A percentile compares a stretch with the other conserved stretches of the same genome.
Conservation (phyloP, 2,888 invertebrate species). For the Pollenia angustigena region DNA sequence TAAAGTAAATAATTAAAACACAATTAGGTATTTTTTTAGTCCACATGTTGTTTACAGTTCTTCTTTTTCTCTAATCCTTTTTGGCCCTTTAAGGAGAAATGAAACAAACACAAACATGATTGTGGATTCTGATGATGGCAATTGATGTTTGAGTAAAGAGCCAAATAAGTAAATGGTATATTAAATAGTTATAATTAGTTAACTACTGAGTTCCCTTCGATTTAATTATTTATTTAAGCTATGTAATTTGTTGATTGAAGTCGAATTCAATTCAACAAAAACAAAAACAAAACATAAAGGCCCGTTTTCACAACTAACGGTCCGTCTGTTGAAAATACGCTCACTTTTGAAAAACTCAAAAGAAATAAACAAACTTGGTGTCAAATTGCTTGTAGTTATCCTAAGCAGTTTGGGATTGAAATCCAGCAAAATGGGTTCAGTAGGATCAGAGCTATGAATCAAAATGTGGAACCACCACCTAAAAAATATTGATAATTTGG, state of each 20-base stretch:
- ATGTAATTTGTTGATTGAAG: too few species aligned
- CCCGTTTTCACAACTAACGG: too few species aligned
- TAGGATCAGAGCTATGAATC: too few species aligned
- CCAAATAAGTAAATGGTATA: too few species aligned
- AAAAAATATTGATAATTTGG: too few species aligned
- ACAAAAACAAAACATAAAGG: neutral
- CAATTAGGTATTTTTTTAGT: conserved; percentile 52
- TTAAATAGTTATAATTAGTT: neutral
- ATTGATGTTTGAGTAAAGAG: neutral
- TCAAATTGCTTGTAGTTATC: too few species aligned
- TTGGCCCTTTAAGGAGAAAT: neutral
- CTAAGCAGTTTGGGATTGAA: too few species aligned
- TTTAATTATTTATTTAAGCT: neutral
- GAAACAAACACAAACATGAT: conserved; percentile 9
- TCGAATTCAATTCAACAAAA: neutral
- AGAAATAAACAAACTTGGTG: too few species aligned
- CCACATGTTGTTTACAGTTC: conserved; percentile 26
- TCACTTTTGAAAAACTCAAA: too few species aligned
- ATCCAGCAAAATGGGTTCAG: too few species aligned
- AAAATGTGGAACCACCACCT: too few species aligned
- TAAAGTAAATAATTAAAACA: conserved; percentile 67
- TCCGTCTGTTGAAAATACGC: too few species aligned
- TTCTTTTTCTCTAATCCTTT: conserved; percentile 5
- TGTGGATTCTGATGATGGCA: neutral
- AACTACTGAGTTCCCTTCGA: neutral